Conservation (phyloP, 2,888 invertebrate species). For the Sarcophaga variegata region DNA sequence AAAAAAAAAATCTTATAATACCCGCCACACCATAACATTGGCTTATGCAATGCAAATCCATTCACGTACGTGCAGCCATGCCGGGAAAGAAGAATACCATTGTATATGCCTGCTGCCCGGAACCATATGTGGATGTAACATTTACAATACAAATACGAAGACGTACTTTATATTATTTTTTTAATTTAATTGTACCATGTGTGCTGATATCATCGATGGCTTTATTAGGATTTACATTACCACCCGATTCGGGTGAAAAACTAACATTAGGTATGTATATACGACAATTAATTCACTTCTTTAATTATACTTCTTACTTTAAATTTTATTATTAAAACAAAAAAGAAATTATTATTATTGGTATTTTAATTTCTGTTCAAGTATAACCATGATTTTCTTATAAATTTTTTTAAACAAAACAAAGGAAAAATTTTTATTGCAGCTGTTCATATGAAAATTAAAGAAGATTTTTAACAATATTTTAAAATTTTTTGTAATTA, state of each 20-base stretch:
- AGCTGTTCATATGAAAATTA: constrained; percentile 20
- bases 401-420: constrained; percentile 35
- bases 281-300: constrained; percentile 20
- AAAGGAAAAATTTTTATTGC: constrained; percentile 46
- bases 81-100: constrained; percentile 95
- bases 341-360: background rate
- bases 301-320: background rate
- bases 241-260: constrained; percentile 89
- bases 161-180: constrained; percentile 98
- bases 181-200: constrained; percentile 99
- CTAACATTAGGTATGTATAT: constrained; percentile 82
- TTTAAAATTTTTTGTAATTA: no score
- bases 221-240: constrained; percentile 97
- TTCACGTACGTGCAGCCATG: constrained; percentile 86
- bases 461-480: background rate
- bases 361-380: constrained; percentile 35
- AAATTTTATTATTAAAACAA: constrained; percentile 4
- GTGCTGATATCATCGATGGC: constrained; percentile 99
- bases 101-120: constrained; percentile 95
- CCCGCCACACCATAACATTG: no score
- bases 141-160: constrained; percentile 98
- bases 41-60: no score
- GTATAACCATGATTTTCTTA: background rate
- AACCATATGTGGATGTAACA: constrained; percentile 94
- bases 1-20: background rate